Percentiles rank a stretch among this genome's conserved stretches.
Conservation (phyloP, 2,888 invertebrate species). For the Euplexia lucipara region DNA sequence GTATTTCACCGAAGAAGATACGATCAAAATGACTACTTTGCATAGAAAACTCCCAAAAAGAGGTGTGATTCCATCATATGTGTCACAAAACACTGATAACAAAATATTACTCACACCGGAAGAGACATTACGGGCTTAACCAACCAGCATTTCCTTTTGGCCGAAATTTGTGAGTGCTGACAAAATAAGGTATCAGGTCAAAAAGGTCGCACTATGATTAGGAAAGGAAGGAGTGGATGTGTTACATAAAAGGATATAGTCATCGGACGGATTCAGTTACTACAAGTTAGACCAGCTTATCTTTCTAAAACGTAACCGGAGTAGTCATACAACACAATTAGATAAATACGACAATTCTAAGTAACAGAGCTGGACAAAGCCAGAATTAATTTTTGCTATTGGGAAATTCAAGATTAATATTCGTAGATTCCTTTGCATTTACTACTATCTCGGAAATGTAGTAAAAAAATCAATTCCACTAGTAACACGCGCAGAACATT, state of each 20-base stretch:
- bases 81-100: slow-evolving; percentile 38
- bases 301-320: slow-evolving; percentile 5
- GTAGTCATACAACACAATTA: background rate
- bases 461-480: slow-evolving; percentile 15
- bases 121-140: slow-evolving; percentile 47
- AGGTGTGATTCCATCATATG: slow-evolving; percentile 14
- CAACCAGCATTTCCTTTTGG: slow-evolving; percentile 46
- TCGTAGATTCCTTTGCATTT: slow-evolving; percentile 2
- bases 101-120: slow-evolving; percentile 53
- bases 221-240: slow-evolving; percentile 42
- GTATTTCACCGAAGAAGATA: background rate
- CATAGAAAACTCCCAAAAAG: slow-evolving; percentile 17
- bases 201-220: slow-evolving; percentile 38
- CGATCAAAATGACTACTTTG: slow-evolving; percentile 7
- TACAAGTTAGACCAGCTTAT: slow-evolving; percentile 2
- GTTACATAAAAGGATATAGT: slow-evolving; percentile 38
- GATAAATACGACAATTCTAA: background rate
- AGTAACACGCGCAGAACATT: slow-evolving; percentile 18
- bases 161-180: slow-evolving; percentile 33
- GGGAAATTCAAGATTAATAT: background rate
- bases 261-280: slow-evolving; percentile 46
- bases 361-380: background rate
- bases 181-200: slow-evolving; percentile 35
- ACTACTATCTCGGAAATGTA: slow-evolving; percentile 14
- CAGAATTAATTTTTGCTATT: background rate